Base-by-base conservation (phyloP, 2,888 invertebrate genomes). In the Dexiosoma caninum region DNA sequence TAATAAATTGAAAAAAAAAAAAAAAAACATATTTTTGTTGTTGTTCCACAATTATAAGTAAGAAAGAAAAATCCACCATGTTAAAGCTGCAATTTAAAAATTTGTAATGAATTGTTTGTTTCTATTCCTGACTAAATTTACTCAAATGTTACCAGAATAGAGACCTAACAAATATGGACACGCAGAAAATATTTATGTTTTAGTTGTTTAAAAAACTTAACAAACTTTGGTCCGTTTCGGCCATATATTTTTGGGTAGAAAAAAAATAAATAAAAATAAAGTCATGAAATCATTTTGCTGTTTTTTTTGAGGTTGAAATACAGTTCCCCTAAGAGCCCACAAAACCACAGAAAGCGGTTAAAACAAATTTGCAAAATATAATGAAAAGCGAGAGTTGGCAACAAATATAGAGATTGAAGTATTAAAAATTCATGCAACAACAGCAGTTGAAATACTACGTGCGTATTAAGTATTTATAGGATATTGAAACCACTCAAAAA, bases 381-480 rank as follows among this genome's bases (percentile, higher is more conserved):
- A 55, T 19, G 12, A 55, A 35, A 9, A 46, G 32, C 12, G 8
- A 35, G 40, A 37, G 10, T 2, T 6, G 49, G 6, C 21, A 40
- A 19, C 7, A 1, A 12, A 27, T 3, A 27, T 27, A 37, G 16
- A 27, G 27, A 59, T 62, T 51, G 42, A 32, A 44, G n/a, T 19
- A 55, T 72, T 55, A 62, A 53, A 53, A 72, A 53, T 72, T 62
- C 9, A 72, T 55, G 35, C 23, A 64, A 40, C 40, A 71, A 16
- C 53, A 35, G 9, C 14, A 23, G 3, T n/a, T 3, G 23, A 44
- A 23, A 42, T 35, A 37, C 23, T 27, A 6, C 6, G 37, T 30
- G 32, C 19, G 55, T 44, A 66, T 78, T 66, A 78, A 78, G 72
- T 66, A 78, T 78, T 78, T 78, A 72, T 60, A 78, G 71, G 59